phyloP scores from a whole-genome alignment of 2,888 invertebrate genomes.

The Caenorhabditis becei region DNA sequence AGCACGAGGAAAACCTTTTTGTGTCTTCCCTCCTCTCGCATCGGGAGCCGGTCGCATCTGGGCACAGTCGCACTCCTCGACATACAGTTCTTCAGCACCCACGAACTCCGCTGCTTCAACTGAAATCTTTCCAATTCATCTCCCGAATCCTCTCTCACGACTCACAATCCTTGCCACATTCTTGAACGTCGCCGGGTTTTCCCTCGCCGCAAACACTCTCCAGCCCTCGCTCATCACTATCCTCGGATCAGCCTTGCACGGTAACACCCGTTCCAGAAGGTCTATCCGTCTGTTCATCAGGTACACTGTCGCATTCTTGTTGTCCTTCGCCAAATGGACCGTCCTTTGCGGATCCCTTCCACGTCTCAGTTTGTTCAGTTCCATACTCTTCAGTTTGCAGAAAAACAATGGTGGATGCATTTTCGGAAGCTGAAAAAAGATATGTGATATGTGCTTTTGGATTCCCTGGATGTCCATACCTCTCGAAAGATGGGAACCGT shows the following conservation, averaged over 20 bases:
- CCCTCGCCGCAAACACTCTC: slow-evolving; percentile 27
- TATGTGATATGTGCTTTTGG: too few species aligned
- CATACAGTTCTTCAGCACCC: slow-evolving; percentile 47
- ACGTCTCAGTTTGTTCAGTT: slow-evolving; percentile 25
- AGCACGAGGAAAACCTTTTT: slow-evolving; percentile 36
- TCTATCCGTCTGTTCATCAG: slow-evolving; percentile 30
- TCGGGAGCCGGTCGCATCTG: slow-evolving; percentile 49
- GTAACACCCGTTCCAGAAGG: slow-evolving; percentile 41
- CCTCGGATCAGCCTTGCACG: slow-evolving; percentile 37
- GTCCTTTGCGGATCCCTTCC: background rate
- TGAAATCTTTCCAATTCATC: background rate
- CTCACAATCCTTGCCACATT: slow-evolving; percentile 38
- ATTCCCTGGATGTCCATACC: slow-evolving; percentile 11
- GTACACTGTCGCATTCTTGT: slow-evolving; percentile 2
- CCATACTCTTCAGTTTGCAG: slow-evolving; percentile 40
- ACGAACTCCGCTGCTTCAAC: slow-evolving; percentile 40
- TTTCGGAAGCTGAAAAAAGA: slow-evolving; percentile 24
- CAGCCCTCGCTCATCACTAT: slow-evolving; percentile 27
- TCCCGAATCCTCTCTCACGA: background rate
- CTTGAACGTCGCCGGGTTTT: slow-evolving; percentile 19
- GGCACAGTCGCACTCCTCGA: slow-evolving; percentile 48
- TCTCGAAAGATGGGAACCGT: slow-evolving; percentile 23
- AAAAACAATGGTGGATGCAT: slow-evolving; percentile 46
- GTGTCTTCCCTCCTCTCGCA: slow-evolving; percentile 2
- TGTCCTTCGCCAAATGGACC: background rate